phyloP scores from a whole-genome alignment of 2,113 vertebrate species.

The Nothobranchius furzeri region DNA sequence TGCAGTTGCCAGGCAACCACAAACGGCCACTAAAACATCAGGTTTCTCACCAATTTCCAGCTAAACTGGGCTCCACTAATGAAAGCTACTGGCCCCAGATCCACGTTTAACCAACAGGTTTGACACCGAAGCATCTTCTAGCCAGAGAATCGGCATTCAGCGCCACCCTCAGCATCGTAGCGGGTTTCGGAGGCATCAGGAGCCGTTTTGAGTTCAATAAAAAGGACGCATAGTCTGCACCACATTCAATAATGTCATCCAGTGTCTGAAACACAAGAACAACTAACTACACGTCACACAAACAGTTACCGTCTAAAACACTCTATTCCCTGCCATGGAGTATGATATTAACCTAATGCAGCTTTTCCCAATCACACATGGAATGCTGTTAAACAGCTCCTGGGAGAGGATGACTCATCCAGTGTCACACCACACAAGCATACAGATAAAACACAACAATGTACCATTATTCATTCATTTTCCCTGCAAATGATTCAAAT shows the following conservation, averaged over 20 bases:
- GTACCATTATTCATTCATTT: slow-evolving; percentile 60
- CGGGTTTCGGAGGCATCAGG: slow-evolving; percentile 26
- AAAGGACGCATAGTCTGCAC: slow-evolving; percentile 34
- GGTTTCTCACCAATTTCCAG: not conserved
- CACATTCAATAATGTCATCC: slow-evolving; percentile 72
- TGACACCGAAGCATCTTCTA: not conserved
- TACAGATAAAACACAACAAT: slow-evolving; percentile 34
- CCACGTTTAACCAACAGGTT: not conserved
- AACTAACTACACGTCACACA: slow-evolving; percentile 17
- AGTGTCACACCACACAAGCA: slow-evolving; percentile 57
- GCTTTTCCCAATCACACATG: slow-evolving; percentile 36
- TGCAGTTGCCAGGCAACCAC: slow-evolving; percentile 2
- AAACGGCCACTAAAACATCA: not conserved
- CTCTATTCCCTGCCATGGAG: slow-evolving; percentile 61
- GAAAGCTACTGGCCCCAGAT: not conserved
- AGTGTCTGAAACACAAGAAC: slow-evolving; percentile 59
- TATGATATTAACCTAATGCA: slow-evolving; percentile 38
- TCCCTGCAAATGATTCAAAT: slow-evolving; percentile 40
- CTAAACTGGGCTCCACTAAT: not conserved
- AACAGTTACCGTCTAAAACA: slow-evolving; percentile 50
- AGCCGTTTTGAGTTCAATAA: slow-evolving; percentile 43
- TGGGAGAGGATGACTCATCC: slow-evolving; percentile 44
- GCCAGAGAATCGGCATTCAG: slow-evolving; percentile 6
- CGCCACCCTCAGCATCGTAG: slow-evolving; percentile 27
- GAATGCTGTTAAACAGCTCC: slow-evolving; percentile 53